Base-by-base conservation (phyloP, 92 coral and sea anemone genomes). In the Epizoanthus scotinus region DNA sequence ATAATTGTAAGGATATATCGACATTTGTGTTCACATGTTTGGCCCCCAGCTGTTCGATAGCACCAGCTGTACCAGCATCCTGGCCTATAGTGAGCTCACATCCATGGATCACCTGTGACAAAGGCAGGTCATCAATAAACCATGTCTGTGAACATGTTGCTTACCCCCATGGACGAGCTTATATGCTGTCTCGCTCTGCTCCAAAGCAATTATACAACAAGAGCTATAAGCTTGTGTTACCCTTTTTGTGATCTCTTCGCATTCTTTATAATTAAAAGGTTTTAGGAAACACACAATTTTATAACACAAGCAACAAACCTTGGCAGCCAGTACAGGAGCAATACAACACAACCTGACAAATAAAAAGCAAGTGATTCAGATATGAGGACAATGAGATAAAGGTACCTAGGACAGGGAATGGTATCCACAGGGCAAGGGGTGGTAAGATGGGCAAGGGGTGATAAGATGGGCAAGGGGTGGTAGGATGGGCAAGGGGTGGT, bases 281-380 rank as follows among this genome's bases (percentile, higher is more conserved):
- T 63, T 26, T 22, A 4, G 3, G 14, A 22, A 19, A 18, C 20
- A 70, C 2, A 3, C 6, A 3, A 71, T 18, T 49, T 54, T 27
- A 9, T 9, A 29, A 75, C 8, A 24, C 36, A 31, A 1, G 22
- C 10, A 67, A 63, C 94, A 22, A 56, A 92, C 97, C 97, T 92
- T 89, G 26, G 97, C 97, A 70, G 93, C 97, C 0, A 92, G 52
- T 53, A 92, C 97, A 77, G 97, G 97, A 60, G 97, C 90, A 81
- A 92, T 89, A 44, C 97, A 92, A 55, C 97, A 92, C 75, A 92
- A 83, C 67, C 97, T 92, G n/a, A n/a, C n/a, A n/a, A 68, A 55
- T 22, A 57, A 57, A 21, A 24, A 31, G 56, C 59, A n/a, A 68
- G 22, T 31, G 36, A 31, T n/a, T n/a, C n/a, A 31, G 36, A 31